These are phyloP conservation scores for Aphrocallistes beatrix DNA, from an alignment of 37 sponge, comb jelly and placozoan species.

Conservation along the genomic window DNA sequence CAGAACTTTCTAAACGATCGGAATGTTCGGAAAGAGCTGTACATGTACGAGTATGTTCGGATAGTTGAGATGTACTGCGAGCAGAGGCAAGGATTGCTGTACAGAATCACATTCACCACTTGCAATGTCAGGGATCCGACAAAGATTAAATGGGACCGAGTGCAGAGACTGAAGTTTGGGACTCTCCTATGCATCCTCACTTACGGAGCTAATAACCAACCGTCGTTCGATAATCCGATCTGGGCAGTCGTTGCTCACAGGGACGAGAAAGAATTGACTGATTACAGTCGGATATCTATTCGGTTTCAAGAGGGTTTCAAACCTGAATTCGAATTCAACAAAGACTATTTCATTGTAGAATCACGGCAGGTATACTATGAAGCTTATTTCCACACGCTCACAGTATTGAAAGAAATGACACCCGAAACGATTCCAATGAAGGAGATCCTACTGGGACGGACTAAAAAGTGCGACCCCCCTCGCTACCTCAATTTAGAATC, in stretches of 20 bases:
- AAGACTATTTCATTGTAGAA: conserved; percentile 49
- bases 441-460: conserved; percentile 28
- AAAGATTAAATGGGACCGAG: conserved; percentile 44
- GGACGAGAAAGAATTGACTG: conserved; percentile 34
- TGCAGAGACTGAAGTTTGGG: conserved; percentile 60
- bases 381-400: conserved; percentile 61
- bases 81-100: conserved; percentile 37
- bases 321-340: conserved; percentile 1
- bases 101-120: conserved; percentile 43
- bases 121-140: neutral
- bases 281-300: neutral
- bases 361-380: conserved; percentile 71
- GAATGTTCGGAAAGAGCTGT: conserved; percentile 37
- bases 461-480: neutral
- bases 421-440: conserved; percentile 69
- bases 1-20: conserved; percentile 28
- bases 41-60: conserved; percentile 36
- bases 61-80: conserved; percentile 28
- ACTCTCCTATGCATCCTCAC: conserved; percentile 57
- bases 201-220: conserved; percentile 29
- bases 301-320: neutral
- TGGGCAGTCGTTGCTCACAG: conserved; percentile 69
- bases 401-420: conserved; percentile 48
- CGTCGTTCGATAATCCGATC: conserved; percentile 21
- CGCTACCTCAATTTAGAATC: neutral